A percentile compares a stretch with the other conserved stretches of the same genome.
Evolutionary conservation across 2,113 vertebrate species (phyloP).

Genomic region (Tapirus terrestris): DNA sequence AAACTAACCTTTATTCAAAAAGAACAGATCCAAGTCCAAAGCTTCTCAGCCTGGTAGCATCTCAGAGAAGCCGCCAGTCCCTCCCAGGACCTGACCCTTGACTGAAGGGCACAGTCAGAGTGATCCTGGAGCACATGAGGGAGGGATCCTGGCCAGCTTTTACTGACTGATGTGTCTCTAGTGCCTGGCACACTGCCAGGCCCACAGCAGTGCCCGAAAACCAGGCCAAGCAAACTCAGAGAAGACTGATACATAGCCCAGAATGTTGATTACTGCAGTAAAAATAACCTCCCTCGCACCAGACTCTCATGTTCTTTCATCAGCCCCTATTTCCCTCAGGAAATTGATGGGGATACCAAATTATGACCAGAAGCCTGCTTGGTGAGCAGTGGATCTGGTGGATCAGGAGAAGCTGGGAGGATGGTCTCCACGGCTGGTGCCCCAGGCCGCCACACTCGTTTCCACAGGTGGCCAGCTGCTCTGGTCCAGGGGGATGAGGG

Average conservation of each 20-base stretch:
- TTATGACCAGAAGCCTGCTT: background rate
- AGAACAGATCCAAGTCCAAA: background rate
- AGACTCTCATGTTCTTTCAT: background rate
- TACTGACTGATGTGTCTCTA: background rate
- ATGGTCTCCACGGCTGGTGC: too few species aligned
- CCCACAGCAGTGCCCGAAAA: background rate
- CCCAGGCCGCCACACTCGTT: background rate
- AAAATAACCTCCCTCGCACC: background rate
- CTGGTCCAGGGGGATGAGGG: fast-evolving
- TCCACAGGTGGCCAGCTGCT: background rate
- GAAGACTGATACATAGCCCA: background rate
- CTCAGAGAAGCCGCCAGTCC: background rate
- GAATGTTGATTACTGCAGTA: background rate
- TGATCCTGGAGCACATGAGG: too few species aligned
- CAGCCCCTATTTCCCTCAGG: background rate
- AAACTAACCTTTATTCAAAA: background rate
- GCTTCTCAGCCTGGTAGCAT: background rate
- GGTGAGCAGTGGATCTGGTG: background rate
- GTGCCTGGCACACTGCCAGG: background rate
- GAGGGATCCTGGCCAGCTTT: fast-evolving
- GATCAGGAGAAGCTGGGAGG: background rate
- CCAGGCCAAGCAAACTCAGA: too few species aligned
- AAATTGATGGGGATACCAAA: fast-evolving
- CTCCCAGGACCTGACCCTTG: background rate
- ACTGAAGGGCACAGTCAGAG: too few species aligned